Percentiles rank a stretch among this genome's conserved stretches.
These are phyloP conservation scores for Phytoseiulus persimilis DNA, from an alignment of 2,888 invertebrate species.

Conservation along the genomic window DNA sequence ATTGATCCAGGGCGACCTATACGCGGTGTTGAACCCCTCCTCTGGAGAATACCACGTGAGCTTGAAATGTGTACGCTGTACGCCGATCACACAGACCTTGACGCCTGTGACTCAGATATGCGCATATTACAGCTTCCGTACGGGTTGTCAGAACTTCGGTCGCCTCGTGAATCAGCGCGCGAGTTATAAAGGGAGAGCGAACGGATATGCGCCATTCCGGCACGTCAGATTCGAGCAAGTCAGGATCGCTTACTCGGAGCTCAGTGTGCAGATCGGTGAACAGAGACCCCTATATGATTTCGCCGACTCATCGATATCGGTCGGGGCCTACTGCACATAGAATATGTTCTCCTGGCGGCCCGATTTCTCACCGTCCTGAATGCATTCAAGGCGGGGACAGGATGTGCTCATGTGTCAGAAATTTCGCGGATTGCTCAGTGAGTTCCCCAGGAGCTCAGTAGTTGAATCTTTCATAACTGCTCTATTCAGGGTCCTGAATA, in stretches of 20 bases:
- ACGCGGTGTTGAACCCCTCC: background rate
- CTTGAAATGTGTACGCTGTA: background rate
- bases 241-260: background rate
- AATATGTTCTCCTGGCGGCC: background rate
- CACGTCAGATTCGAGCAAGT: background rate
- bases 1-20: background rate
- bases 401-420: no score
- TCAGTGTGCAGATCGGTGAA: background rate
- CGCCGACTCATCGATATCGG: no score
- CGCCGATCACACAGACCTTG: background rate
- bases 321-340: background rate
- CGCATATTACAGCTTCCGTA: background rate
- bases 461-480: no score
- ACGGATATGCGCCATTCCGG: background rate
- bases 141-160: background rate
- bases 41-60: background rate
- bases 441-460: no score
- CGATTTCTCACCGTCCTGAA: no score
- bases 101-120: background rate
- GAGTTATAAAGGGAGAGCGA: background rate
- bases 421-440: no score
- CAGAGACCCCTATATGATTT: background rate
- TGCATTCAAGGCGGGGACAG: no score
- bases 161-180: background rate
- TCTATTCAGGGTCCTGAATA: no score